Conservation (phyloP, 2,113 vertebrate species). For the Prochilodus magdalenae region DNA sequence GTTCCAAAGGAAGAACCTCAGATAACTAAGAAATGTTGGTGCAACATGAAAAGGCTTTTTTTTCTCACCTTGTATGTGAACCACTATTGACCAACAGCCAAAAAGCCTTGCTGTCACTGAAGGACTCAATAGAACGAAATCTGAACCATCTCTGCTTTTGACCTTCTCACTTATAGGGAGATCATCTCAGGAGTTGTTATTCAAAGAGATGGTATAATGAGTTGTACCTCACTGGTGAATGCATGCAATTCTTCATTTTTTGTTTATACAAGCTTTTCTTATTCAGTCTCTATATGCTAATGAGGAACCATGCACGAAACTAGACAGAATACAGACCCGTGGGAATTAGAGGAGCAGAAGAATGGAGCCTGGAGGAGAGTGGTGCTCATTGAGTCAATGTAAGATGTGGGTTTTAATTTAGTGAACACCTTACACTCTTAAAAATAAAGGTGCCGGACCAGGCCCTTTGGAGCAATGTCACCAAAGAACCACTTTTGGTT, state of each 20-base stretch:
- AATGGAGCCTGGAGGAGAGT: not conserved
- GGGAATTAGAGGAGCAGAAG: not conserved
- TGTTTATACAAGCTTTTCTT: slow-evolving; percentile 3
- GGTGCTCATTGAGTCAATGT: not conserved
- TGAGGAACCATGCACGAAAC: not conserved
- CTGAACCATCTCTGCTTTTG: not conserved
- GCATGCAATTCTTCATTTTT: slow-evolving; percentile 8
- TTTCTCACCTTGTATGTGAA: not conserved
- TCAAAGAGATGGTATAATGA: not conserved
- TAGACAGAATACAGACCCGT: not conserved
- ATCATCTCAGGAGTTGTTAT: not conserved
- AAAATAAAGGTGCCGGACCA: too few species aligned
- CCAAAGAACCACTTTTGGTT: too few species aligned
- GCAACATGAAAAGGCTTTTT: too few species aligned
- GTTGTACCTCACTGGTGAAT: not conserved
- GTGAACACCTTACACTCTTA: not conserved
- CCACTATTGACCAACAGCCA: not conserved
- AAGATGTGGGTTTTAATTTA: not conserved
- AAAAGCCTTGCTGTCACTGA: not conserved
- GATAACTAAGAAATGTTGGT: not conserved
- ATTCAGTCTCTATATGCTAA: slow-evolving; percentile 9
- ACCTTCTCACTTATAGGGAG: not conserved
- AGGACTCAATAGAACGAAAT: not conserved
- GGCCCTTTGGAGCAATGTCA: too few species aligned
- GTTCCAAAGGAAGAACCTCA: not conserved